Evolutionary conservation across 1,140 invertebrate genomes (phyloP), one percentile per base, ranked within the genome.

Genomic region (Temnothorax curvispinosus): DNA sequence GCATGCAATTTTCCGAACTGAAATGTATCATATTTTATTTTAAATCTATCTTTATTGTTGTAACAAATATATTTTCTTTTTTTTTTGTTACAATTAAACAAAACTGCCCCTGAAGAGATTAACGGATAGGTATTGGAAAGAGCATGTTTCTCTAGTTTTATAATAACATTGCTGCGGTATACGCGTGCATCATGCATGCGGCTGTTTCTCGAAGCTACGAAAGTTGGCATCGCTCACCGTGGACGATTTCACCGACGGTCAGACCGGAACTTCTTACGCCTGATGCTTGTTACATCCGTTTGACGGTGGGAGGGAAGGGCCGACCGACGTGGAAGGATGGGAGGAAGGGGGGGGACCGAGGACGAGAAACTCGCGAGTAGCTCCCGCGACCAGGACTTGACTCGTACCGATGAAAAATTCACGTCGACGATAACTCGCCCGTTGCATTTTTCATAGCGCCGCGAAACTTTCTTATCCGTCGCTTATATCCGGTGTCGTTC

Each of bases 371-470:
- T 78, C 67, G 81, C 74, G 74, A 78, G 85, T 86, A 80, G 67
- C 54, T 77, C 60, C 78, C 84, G 76, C 81, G 56, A 87, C 77
- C 77, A 47, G 65, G 56, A 86, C 72, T 91, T 88, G 84, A 87
- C 82, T 91, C 80, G 86, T 82, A 78, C 80, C 91, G 91, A 94
- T 95, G 94, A 95, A 95, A 95, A 95, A 95, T 95, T 94, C 94
- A 95, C 91, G 87, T 89, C 91, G 90, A 90, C 93, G 93, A 94
- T 95, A 95, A 95, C 93, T 93, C 91, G 92, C 87, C 90, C 92
- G 91, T 92, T 94, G 94, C 93, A 95, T 95, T 94, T 95, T 95
- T 95, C 94, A 95, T 95, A 92, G 88, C 88, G 75, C 84, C 91
- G 86, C 93, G 90, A 92, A 94, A 94, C 93, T 94, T 94, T 94